Conservation (phyloP, 2,797 vertebrate genomes). For the Amblyraja radiata region DNA sequence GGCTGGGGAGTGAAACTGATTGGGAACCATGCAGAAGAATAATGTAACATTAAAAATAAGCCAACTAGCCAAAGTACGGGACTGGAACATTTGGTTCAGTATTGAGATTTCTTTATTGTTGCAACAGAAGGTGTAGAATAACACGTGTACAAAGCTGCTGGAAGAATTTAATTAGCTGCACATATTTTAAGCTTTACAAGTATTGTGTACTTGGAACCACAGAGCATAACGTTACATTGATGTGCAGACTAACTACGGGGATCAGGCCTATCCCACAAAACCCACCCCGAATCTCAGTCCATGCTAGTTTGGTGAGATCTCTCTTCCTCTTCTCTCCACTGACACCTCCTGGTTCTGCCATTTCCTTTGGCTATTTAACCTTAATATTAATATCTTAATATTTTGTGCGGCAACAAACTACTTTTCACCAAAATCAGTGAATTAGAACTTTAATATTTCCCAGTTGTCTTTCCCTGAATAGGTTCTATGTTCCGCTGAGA, state of each 20-base stretch:
- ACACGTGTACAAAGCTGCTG: background rate
- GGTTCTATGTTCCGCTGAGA: background rate
- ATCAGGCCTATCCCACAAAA: background rate
- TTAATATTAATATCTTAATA: background rate
- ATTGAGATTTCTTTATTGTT: slow-evolving; percentile 7
- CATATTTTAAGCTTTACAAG: background rate
- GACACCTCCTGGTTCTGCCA: background rate
- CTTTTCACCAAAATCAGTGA: background rate
- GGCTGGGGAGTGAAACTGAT: background rate
- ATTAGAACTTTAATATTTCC: background rate
- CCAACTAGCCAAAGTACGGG: too few relatives aligned
- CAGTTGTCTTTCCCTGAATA: background rate
- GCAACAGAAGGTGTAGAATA: background rate
- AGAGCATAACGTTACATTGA: background rate
- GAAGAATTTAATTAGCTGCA: background rate
- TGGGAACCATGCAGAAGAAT: background rate
- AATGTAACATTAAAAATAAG: background rate
- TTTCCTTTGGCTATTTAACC: background rate
- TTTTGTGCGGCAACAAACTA: background rate
- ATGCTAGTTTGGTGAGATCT: background rate
- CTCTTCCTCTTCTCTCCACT: too few relatives aligned
- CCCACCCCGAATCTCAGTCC: too few relatives aligned
- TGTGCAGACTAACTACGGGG: background rate
- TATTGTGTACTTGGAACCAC: background rate
- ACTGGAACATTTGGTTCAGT: background rate